Percentiles rank a stretch among this genome's conserved stretches.
These are phyloP conservation scores for Nasonia oneida DNA, from an alignment of 2,888 invertebrate genomes.

Conservation along the genomic window DNA sequence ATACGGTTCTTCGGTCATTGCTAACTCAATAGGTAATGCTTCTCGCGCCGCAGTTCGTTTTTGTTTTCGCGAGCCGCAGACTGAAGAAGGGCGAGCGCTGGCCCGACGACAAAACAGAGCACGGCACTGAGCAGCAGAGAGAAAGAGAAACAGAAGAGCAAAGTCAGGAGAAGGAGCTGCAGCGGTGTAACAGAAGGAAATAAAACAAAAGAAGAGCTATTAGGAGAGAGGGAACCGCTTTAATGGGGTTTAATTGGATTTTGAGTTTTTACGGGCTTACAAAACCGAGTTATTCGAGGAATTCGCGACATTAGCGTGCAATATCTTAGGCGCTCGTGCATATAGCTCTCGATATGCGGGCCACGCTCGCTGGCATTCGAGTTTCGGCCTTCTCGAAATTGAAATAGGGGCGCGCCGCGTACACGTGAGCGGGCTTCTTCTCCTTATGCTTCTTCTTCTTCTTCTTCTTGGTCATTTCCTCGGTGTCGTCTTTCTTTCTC, in stretches of 20 bases:
- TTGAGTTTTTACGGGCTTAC: constrained; percentile 61
- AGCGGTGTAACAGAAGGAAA: background rate
- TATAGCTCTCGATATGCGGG: constrained; percentile 37
- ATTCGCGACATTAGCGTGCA: constrained; percentile 62
- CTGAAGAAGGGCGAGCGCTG: too few relatives aligned
- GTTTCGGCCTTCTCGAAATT: constrained; percentile 74
- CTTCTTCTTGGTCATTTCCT: constrained; percentile 36
- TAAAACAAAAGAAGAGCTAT: background rate
- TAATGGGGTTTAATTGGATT: constrained; percentile 63
- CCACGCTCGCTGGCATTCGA: constrained; percentile 69
- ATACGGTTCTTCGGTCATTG: background rate
- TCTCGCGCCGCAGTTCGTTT: background rate
- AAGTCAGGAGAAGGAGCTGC: background rate
- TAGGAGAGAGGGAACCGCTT: constrained; percentile 33
- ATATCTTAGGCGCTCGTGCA: constrained; percentile 44
- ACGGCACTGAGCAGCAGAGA: background rate
- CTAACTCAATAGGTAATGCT: background rate
- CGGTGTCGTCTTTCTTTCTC: constrained; percentile 40
- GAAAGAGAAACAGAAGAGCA: background rate
- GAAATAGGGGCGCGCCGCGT: constrained; percentile 74
- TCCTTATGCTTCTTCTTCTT: constrained; percentile 2
- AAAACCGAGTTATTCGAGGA: constrained; percentile 58
- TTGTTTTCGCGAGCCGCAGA: constrained; percentile 39
- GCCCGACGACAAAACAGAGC: background rate
- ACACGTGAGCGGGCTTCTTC: constrained; percentile 1